These are phyloP conservation scores for Triplophysa tibetana DNA, from an alignment of 2,113 vertebrate genomes.

Conservation along the genomic window DNA sequence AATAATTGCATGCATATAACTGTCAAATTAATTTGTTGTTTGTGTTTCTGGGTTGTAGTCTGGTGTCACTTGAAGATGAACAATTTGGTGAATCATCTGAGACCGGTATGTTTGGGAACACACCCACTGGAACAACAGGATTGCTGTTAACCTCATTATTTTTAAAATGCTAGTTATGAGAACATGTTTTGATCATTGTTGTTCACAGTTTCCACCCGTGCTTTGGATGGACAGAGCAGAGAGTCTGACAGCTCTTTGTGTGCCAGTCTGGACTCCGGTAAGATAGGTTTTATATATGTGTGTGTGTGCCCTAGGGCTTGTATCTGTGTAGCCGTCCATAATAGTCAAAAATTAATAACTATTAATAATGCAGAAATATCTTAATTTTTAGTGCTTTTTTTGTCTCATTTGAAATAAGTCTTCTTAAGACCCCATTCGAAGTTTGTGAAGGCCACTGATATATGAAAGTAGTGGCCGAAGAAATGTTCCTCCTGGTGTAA, in stretches of 20 bases:
- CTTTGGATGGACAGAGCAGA: slow-evolving; percentile 59
- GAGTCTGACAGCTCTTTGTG: slow-evolving; percentile 50
- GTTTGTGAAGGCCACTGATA: no score
- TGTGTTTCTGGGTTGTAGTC: slow-evolving; percentile 59
- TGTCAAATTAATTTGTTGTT: neutral
- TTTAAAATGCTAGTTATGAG: neutral
- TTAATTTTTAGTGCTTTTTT: no score
- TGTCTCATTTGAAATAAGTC: no score
- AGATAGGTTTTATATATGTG: slow-evolving; percentile 19
- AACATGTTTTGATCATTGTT: slow-evolving; percentile 8
- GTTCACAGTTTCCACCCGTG: slow-evolving; percentile 53
- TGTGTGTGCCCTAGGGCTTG: no score
- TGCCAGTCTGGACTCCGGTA: slow-evolving; percentile 60
- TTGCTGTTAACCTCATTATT: neutral
- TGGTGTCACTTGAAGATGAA: slow-evolving; percentile 78
- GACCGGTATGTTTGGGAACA: slow-evolving; percentile 65
- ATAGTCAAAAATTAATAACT: no score
- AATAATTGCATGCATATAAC: neutral
- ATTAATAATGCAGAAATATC: no score
- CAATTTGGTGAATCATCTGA: slow-evolving; percentile 57
- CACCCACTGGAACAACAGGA: neutral
- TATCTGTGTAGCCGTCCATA: no score
- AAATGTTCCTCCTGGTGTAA: no score
- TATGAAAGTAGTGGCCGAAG: no score
- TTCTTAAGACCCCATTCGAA: no score